phyloP scores from a whole-genome alignment of 2,888 invertebrate species.

The Apodemia hepburni region DNA sequence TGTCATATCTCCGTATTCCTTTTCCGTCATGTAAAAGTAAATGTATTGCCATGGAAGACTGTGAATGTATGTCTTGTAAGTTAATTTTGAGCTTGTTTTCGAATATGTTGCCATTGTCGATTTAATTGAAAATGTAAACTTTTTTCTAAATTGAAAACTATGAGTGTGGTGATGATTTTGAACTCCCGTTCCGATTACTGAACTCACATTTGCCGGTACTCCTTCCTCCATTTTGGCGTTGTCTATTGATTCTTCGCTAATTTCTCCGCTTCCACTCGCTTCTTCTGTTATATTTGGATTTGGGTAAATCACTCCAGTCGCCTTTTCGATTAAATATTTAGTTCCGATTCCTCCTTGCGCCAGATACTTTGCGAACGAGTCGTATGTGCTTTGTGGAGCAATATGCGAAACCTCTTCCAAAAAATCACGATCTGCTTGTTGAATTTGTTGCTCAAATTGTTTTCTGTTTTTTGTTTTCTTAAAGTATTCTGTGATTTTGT shows the following conservation, averaged over 20 bases:
- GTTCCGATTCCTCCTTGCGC: neutral
- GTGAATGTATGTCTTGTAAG: neutral
- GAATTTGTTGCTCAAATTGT: neutral
- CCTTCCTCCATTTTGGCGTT: neutral
- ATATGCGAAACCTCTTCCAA: neutral
- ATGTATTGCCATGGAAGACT: conserved; percentile 1
- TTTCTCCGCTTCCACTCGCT: neutral
- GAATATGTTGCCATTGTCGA: neutral
- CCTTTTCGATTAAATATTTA: neutral
- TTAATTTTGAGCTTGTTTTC: neutral
- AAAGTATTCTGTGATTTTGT: too few relatives aligned
- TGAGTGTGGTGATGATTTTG: neutral
- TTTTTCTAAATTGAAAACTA: neutral
- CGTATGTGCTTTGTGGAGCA: neutral
- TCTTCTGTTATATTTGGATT: neutral
- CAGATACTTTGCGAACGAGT: neutral
- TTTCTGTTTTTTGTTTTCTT: neutral
- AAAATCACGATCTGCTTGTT: neutral
- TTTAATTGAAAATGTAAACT: neutral
- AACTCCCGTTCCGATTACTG: neutral
- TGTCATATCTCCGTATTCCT: neutral
- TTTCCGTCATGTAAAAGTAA: conserved; percentile 1
- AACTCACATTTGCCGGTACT: neutral
- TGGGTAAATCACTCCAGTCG: neutral
- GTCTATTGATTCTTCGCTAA: too few relatives aligned